Evolutionary conservation across 2,113 vertebrate species (phyloP).

Genomic region (Ibidorhyncha struthersii): DNA sequence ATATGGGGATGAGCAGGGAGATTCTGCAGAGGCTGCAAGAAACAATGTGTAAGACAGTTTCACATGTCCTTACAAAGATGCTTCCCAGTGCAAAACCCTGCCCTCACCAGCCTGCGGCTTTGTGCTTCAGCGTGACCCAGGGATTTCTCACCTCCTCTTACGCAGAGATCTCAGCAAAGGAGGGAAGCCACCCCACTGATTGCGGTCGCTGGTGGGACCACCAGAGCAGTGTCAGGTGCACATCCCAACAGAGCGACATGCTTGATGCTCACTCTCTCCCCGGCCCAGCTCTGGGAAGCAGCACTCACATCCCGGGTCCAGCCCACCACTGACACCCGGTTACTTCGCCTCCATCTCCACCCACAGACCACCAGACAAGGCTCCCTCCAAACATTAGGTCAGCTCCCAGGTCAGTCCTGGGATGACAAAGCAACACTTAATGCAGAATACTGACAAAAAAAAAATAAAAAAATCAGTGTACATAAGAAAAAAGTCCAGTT

Average conservation of each 20-base stretch:
- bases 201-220: fast-evolving
- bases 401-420: background rate
- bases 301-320: background rate
- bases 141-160: background rate
- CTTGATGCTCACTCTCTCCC: background rate
- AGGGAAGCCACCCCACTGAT: background rate
- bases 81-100: background rate
- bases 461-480: background rate
- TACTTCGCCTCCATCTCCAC: background rate
- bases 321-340: background rate
- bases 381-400: background rate
- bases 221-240: background rate
- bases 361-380: background rate
- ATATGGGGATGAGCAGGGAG: background rate
- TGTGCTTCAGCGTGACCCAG: background rate
- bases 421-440: background rate
- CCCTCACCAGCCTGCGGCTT: background rate
- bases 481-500: background rate
- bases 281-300: background rate
- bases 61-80: background rate
- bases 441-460: background rate
- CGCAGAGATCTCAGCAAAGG: background rate
- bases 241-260: fast-evolving
- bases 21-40: background rate
- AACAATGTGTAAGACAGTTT: background rate